Percentiles rank a stretch among this genome's conserved stretches.
Conservation (phyloP, 2,113 vertebrate genomes). For the Meriones unguiculatus region DNA sequence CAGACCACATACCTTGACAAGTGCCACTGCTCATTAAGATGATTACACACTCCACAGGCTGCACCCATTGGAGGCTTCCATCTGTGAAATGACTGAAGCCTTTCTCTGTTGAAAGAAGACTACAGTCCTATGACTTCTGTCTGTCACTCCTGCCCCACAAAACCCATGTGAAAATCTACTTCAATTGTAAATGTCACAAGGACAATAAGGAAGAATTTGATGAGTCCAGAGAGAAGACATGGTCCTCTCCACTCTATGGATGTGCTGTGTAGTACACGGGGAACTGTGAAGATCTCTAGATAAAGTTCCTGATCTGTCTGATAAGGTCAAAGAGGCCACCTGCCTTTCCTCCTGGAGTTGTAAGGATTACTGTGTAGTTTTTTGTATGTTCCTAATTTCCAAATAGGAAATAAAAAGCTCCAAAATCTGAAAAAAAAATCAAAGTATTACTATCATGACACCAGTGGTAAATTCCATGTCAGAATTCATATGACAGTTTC, state of each 20-base stretch:
- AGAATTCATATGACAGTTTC: background rate
- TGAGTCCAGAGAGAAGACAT: background rate
- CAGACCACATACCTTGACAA: conserved; percentile 54
- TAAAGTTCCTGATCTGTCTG: background rate
- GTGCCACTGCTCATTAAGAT: background rate
- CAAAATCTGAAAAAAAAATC: background rate
- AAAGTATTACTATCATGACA: background rate
- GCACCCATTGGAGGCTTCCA: rapidly evolving
- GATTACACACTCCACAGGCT: conserved; percentile 36
- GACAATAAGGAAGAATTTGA: background rate
- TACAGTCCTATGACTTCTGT: background rate
- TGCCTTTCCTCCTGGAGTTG: background rate
- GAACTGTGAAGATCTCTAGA: background rate
- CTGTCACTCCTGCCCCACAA: background rate
- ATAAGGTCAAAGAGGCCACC: background rate
- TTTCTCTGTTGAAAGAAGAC: background rate
- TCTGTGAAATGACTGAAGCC: background rate
- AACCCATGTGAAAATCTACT: background rate
- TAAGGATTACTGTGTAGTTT: background rate
- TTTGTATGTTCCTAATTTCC: background rate
- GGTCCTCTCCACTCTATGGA: background rate
- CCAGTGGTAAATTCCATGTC: background rate
- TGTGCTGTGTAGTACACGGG: rapidly evolving
- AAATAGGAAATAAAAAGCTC: background rate
- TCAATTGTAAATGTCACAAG: background rate